Conservation (phyloP, 2,888 invertebrate species). For the Meteorus cinctellus region DNA sequence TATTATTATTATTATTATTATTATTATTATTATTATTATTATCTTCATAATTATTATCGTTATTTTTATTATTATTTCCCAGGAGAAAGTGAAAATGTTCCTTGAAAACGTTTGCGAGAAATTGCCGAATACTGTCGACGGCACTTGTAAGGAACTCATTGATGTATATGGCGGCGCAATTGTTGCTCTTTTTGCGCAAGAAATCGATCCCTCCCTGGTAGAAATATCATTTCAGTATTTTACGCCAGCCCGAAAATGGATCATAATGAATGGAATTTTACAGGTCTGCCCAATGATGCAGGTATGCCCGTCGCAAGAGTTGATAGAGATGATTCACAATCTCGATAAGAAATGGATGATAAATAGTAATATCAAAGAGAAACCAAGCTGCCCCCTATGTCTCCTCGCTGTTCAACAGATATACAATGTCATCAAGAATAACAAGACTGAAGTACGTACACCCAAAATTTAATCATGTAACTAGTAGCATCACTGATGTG, state of each 20-base stretch:
- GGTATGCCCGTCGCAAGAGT: constrained; percentile 78
- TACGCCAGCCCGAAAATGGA: not conserved
- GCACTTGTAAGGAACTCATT: constrained; percentile 84
- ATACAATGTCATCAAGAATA: constrained; percentile 82
- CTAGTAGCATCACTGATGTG: constrained; percentile 11
- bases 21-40: constrained; percentile 4
- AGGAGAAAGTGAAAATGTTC: constrained; percentile 81
- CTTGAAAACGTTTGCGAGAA: constrained; percentile 82
- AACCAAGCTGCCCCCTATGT: constrained; percentile 87
- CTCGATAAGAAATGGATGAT: constrained; percentile 74
- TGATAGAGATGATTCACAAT: constrained; percentile 67
- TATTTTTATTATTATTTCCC: constrained; percentile 52
- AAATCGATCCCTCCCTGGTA: constrained; percentile 84
- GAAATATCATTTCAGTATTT: constrained; percentile 53
- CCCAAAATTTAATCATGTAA: constrained; percentile 7
- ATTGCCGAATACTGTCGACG: constrained; percentile 78
- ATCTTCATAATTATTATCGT: constrained; percentile 6
- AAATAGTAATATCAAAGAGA: constrained; percentile 75
- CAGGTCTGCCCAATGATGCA: constrained; percentile 83
- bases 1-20: constrained; percentile 17
- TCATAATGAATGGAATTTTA: constrained; percentile 43
- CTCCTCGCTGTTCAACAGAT: constrained; percentile 86
- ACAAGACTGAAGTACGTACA: constrained; percentile 82
- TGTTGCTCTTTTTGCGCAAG: constrained; percentile 85
- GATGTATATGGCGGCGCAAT: constrained; percentile 86